Conservation (phyloP, 92 coral and sea anemone species). For the Parazoanthus atlanticus region DNA sequence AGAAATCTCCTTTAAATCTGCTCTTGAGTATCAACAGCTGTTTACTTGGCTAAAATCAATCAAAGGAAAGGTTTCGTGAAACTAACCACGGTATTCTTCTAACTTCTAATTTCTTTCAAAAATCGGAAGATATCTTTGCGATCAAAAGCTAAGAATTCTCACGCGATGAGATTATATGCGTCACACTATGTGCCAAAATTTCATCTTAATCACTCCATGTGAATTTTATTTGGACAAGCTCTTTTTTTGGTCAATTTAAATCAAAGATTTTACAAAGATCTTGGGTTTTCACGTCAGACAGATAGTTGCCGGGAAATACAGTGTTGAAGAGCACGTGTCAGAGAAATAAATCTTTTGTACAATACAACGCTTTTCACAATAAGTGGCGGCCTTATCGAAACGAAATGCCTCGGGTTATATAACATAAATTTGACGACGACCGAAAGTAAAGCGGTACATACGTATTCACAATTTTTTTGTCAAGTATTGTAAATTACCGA, state of each 20-base stretch:
- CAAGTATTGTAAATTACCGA: slow-evolving; percentile 17
- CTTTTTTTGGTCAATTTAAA: slow-evolving; percentile 46
- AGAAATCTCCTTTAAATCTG: slow-evolving; percentile 15
- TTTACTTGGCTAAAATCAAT: slow-evolving; percentile 35
- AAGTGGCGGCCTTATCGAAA: slow-evolving; percentile 57
- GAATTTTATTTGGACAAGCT: slow-evolving; percentile 43
- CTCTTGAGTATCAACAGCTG: slow-evolving; percentile 37
- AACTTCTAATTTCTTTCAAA: slow-evolving; percentile 46
- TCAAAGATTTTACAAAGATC: slow-evolving; percentile 42
- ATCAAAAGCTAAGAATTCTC: slow-evolving; percentile 43
- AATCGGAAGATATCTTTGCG: slow-evolving; percentile 41
- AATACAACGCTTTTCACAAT: slow-evolving; percentile 69
- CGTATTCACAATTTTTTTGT: slow-evolving; percentile 30
- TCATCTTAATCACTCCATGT: slow-evolving; percentile 39
- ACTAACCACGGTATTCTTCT: slow-evolving; percentile 42
- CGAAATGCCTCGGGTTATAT: slow-evolving; percentile 90
- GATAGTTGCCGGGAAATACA: slow-evolving; percentile 66
- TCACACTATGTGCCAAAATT: slow-evolving; percentile 43
- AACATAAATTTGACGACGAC: slow-evolving; percentile 72
- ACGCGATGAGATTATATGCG: slow-evolving; percentile 41
- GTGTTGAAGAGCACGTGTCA: slow-evolving; percentile 67
- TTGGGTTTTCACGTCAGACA: slow-evolving; percentile 47
- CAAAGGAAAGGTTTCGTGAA: slow-evolving; percentile 44
- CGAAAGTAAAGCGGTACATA: neutral
- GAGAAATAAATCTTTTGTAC: slow-evolving; percentile 61